Evolutionary conservation across 2,888 invertebrate genomes (phyloP).

Genomic region (Diarsia rubi): DNA sequence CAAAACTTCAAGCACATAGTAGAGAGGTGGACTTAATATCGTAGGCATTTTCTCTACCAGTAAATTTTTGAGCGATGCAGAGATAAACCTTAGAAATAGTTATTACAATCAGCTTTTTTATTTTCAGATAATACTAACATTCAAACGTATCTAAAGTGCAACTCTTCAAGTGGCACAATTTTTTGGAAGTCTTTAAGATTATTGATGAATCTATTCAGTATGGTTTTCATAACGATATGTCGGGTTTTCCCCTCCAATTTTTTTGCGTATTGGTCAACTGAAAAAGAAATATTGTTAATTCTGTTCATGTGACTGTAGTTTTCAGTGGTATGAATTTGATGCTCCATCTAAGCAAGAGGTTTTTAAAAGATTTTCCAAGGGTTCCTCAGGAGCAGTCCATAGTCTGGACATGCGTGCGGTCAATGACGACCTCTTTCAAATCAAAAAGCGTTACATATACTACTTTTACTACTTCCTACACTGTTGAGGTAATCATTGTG

Average conservation of each 20-base stretch:
- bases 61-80: too few species aligned
- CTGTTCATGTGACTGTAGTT: background rate
- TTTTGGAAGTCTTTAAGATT: constrained; percentile 38
- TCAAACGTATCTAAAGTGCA: constrained; percentile 43
- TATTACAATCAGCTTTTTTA: too few species aligned
- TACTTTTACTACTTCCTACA: background rate
- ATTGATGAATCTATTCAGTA: constrained; percentile 17
- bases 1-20: too few species aligned
- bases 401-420: background rate
- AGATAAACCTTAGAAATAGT: too few species aligned
- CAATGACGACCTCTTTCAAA: too few species aligned
- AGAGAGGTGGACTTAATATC: too few species aligned
- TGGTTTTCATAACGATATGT: constrained; percentile 14
- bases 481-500: background rate
- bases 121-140: background rate
- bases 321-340: background rate
- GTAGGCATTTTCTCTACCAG: too few species aligned
- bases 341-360: background rate
- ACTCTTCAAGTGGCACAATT: constrained; percentile 27
- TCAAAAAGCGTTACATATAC: background rate
- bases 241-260: constrained; percentile 33
- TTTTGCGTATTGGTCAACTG: constrained; percentile 14
- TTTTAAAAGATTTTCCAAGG: background rate
- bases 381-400: background rate
- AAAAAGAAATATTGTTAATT: constrained; percentile 6